Base-by-base conservation (phyloP, 2,797 vertebrate species). In the Pipistrellus pipistrellus region DNA sequence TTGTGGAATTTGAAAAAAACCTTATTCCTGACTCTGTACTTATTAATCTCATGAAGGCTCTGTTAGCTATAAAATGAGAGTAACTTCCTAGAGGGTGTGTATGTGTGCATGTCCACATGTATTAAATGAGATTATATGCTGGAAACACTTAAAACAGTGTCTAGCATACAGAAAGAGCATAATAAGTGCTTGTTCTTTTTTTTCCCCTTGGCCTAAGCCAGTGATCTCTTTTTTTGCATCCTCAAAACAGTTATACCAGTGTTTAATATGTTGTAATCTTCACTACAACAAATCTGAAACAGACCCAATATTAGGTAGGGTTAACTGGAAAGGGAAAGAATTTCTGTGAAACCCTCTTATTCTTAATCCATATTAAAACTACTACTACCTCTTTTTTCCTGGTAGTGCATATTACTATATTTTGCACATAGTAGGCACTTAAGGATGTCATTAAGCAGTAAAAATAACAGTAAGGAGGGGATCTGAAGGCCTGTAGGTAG, bases 361-460 rank as follows among this genome's bases (percentile, higher is more conserved):
- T 81, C 13, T 78, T 78, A 86, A 66, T 89, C 89, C 80, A 21
- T 84, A 41, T 41, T 85, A 57, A 77, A 94, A 77, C 71, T 62
- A 27, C 13, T 15, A 46, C 18, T 81, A 5, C 15, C 14, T 89
- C 7, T 30, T 93, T 86, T 32, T 86, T 27, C 46, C 41, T 38
- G 21, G 12, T 41, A 86, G 78, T 72, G 20, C 9, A 51, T 51
- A 30, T 6, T 92, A 41, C 62, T 93, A 1, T 81, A 14, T 90
- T 93, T 94, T 88, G 20, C 48, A 73, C 13, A 4, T 62, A 68
- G 25, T 72, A 80, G 71, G 9, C 46, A 64, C 41, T 89, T 82
- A 68, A 89, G 57, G 2, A 76, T 73, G 25, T 59, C 27, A 14
- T 78, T 66, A 64, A 44, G 10, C 3, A 46, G 14, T 75, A 72